Evolutionary conservation across 2,888 invertebrate genomes (phyloP), one percentile per base, ranked within the genome.

Genomic region (Cylindroiulus punctatus): DNA sequence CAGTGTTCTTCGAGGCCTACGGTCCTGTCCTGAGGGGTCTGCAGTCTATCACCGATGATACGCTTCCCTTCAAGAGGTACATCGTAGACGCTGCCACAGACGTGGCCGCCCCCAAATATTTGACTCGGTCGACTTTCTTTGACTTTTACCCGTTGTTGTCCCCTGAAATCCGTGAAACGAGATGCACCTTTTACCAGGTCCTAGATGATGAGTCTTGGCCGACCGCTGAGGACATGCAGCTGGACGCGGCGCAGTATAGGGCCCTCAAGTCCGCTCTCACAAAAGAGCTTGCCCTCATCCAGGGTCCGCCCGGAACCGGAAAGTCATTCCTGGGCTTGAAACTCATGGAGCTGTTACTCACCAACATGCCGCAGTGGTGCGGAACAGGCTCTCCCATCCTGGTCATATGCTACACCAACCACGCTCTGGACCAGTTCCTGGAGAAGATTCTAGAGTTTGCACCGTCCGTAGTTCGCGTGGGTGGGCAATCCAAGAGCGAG

Each of bases 391-490:
- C 87, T 2, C 95, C 95, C 0, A 94, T 96, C 90, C 91, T 96
- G 14, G 92, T 97, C 0, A 94, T 97, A 30, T 95, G 96, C 89
- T 96, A 94, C 90, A 96, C 96, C 10, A 97, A 97, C 91, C 96
- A 96, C 90, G 96, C 96, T 7, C 91, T 97, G 81, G 97, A 97
- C 91, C 96, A 96, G 90, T 96, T 97, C 90, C 91, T 97, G 52
- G 94, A 95, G 90, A 95, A 94, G 12, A 91, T 95, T 14, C 89
- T 94, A 0, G 89, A 90, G 40, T 91, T 93, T 2, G 94, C 94
- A 0, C 81, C 92, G 0, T 92, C 92, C 87, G 92, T 96, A 87
- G 91, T 95, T 0, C 92, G 96, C 87, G 91, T 96, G 86, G 96
- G 96, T 0, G 93, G 94, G 42, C 94, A 94, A 89, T 93, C 94